phyloP scores from a whole-genome alignment of 2,888 invertebrate genomes.

The Oscheius sp. region DNA sequence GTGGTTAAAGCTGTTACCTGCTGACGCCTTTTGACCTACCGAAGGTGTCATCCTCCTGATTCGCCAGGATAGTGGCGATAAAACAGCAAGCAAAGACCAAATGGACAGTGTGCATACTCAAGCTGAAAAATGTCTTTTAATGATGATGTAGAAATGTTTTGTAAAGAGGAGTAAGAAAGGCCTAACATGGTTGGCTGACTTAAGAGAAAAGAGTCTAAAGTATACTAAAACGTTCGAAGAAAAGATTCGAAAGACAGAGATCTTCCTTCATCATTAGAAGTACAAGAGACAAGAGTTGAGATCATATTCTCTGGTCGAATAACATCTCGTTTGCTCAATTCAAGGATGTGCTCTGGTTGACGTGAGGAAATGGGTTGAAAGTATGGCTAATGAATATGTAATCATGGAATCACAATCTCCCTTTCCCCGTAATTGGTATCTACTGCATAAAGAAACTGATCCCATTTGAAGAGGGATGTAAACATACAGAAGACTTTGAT shows the following conservation, averaged over 20 bases:
- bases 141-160: background rate
- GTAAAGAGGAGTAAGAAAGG: conserved; percentile 3
- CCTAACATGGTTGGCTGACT: conserved; percentile 6
- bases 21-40: no score
- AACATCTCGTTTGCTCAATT: no score
- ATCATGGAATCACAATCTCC: conserved; percentile 11
- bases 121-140: conserved; percentile 17
- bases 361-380: no score
- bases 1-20: no score
- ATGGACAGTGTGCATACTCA: conserved; percentile 27
- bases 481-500: no score
- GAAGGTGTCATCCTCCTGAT: conserved; percentile 19
- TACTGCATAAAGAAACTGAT: conserved; percentile 9
- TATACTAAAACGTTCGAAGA: background rate
- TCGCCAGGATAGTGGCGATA: conserved; percentile 12
- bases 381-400: conserved; percentile 19
- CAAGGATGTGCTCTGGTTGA: no score
- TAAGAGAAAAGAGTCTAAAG: background rate
- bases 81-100: conserved; percentile 12
- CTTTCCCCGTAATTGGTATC: conserved; percentile 10
- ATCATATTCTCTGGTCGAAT: no score
- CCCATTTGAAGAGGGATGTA: background rate
- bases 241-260: background rate
- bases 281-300: no score
- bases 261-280: background rate